These are phyloP conservation scores for Tetragnatha versicolor DNA, from an alignment of 1,140 invertebrate genomes.

Conservation along the genomic window DNA sequence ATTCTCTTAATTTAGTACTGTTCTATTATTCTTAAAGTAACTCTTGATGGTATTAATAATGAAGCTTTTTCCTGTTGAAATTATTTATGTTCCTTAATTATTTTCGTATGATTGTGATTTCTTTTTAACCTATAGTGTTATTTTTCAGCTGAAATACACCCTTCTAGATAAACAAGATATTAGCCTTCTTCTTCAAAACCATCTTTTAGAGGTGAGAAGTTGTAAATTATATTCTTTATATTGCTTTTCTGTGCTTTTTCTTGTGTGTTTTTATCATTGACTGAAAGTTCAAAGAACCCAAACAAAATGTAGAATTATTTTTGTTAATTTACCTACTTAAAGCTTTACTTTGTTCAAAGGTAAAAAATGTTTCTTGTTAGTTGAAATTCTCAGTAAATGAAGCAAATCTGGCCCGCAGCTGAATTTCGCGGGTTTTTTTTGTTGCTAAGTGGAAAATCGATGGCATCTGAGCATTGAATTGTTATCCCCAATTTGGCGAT, in stretches of 20 bases:
- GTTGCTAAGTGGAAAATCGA: background rate
- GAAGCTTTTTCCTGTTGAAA: background rate
- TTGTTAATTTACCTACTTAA: background rate
- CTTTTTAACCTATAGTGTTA: background rate
- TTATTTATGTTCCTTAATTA: background rate
- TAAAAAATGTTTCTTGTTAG: background rate
- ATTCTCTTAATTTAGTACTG: background rate
- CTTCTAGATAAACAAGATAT: conserved; percentile 68
- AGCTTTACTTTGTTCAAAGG: background rate
- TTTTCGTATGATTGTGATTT: background rate
- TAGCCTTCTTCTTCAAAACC: conserved; percentile 65
- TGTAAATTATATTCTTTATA: background rate
- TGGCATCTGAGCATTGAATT: background rate
- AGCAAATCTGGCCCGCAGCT: background rate
- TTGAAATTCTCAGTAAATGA: background rate
- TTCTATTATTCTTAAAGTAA: background rate
- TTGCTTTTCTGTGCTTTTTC: background rate
- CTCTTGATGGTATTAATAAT: background rate
- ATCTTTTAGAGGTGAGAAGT: conserved; percentile 66
- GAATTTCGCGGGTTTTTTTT: background rate
- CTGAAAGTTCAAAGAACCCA: background rate
- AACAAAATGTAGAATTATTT: background rate
- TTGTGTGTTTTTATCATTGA: background rate
- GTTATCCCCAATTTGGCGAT: background rate
- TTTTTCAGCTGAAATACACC: conserved; percentile 67